Evolutionary conservation across 2,797 vertebrate genomes (phyloP).

Genomic region (Pagetopsis macropterus): DNA sequence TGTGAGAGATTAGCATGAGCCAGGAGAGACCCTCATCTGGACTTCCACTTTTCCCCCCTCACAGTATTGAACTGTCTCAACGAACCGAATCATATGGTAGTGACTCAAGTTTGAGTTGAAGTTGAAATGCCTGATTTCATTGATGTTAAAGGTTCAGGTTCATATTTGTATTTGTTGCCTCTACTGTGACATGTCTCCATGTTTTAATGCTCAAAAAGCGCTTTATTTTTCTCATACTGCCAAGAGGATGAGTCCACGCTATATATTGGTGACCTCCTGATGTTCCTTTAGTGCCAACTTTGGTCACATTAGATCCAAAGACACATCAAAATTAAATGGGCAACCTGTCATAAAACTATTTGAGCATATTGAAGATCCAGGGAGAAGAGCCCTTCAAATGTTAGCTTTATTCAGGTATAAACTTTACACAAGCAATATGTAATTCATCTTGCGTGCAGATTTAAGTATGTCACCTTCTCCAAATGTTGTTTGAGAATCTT

Average conservation of each 20-base stretch:
- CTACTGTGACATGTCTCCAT: no score
- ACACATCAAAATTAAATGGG: not conserved
- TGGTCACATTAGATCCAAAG: not conserved
- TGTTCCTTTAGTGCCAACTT: not conserved
- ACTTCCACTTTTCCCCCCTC: slow-evolving; percentile 14
- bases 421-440: not conserved
- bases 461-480: not conserved
- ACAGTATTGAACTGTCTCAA: not conserved
- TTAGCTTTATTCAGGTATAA: not conserved
- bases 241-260: not conserved
- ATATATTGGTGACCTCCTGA: not conserved
- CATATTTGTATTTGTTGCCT: no score
- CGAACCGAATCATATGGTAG: no score
- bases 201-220: no score
- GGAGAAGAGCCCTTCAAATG: not conserved
- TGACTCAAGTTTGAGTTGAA: not conserved
- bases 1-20: slow-evolving; percentile 51
- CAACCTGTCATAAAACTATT: not conserved
- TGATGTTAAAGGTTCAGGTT: no score
- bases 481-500: not conserved
- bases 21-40: slow-evolving; percentile 25
- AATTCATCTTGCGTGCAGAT: not conserved
- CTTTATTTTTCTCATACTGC: not conserved
- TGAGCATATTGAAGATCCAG: not conserved
- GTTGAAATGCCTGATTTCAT: not conserved